A percentile compares a stretch with the other conserved stretches of the same genome.
These are phyloP conservation scores for Australoheros facetus DNA, from an alignment of 2,797 vertebrate species.

Conservation along the genomic window DNA sequence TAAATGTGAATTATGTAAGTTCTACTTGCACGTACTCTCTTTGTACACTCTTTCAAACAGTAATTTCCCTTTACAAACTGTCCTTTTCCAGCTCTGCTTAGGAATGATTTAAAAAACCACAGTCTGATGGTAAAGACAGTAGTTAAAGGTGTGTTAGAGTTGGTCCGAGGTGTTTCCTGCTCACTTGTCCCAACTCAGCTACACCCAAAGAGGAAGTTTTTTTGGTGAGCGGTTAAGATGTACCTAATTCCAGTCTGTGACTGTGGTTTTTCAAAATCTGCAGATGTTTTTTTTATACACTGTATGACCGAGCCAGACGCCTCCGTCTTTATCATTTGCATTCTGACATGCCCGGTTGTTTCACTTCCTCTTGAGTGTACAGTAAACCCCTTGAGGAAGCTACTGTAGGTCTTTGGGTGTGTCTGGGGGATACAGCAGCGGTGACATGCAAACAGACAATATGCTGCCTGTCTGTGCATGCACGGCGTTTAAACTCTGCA, in stretches of 20 bases:
- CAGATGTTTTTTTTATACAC: constrained; percentile 16
- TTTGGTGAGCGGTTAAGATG: constrained; percentile 3
- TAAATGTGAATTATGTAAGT: background rate
- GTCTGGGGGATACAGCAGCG: constrained; percentile 24
- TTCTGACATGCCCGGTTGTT: constrained; percentile 22
- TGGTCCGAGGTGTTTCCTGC: background rate
- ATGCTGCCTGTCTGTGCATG: constrained; percentile 47
- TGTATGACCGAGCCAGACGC: background rate
- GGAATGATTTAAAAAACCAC: background rate
- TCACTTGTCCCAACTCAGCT: background rate
- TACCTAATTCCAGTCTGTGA: background rate
- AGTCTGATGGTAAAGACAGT: background rate
- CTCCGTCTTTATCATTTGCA: constrained; percentile 34
- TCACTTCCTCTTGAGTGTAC: constrained; percentile 46
- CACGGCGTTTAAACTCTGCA: constrained; percentile 11
- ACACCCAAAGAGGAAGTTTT: constrained; percentile 1
- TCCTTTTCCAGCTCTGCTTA: background rate
- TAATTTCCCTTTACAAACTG: background rate
- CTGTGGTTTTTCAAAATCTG: constrained; percentile 11
- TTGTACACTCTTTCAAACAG: background rate
- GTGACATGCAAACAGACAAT: constrained; percentile 24
- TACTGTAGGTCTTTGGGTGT: constrained; percentile 36
- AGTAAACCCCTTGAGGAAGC: constrained; percentile 42
- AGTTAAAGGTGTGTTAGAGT: background rate
- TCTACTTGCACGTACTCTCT: background rate